Evolutionary conservation across 2,797 vertebrate genomes (phyloP), one percentile per base, ranked within the genome.

Genomic region (Buphagus erythrorhynchus): DNA sequence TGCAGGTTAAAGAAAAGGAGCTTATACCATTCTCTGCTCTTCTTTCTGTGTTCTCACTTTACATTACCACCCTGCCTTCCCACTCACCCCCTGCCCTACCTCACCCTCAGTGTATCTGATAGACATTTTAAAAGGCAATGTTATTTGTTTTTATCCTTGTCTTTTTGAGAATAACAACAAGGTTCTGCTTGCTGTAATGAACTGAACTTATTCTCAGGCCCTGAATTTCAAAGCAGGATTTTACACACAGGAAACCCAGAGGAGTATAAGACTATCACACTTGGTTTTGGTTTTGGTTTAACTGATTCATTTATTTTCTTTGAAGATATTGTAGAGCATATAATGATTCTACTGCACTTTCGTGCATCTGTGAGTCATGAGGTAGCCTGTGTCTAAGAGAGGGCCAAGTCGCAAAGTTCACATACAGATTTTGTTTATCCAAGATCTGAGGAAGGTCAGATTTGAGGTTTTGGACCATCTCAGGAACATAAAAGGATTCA

Each of bases 271-370:
- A 36, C 21, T 69, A 40, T 73, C 51, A 90, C 24, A 46, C 17
- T 84, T 94, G 11, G 12, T 83, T 92, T 95, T 80, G 29, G 52
- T 81, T 93, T 81, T 84, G 33, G 62, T 80, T 94, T 85, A 91
- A 91, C 42, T 65, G 86, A 93, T 93, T 87, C 7, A 75, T 80
- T 90, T 88, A 57, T 77, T 88, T 87, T 73, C 54, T 35, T 57
- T 57, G 22, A 87, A 80, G 75, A 85, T 89, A 75, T 25, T 45
- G 16, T 55, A 63, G 15, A 43, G 16, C 59, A 74, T 73, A 28
- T 86, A 91, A 69, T 94, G 46, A 81, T 83, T 86, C 40, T 63
- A 36, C 31, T 81, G 54, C 35, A 59, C 90, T 77, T 84, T 33
- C 74, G 25, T 92, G 42, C 5, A 29, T 91, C 48, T 88, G 16